Evolutionary conservation across 1,140 invertebrate species (phyloP).

Genomic region (Venustaconcha ellipsiformis): DNA sequence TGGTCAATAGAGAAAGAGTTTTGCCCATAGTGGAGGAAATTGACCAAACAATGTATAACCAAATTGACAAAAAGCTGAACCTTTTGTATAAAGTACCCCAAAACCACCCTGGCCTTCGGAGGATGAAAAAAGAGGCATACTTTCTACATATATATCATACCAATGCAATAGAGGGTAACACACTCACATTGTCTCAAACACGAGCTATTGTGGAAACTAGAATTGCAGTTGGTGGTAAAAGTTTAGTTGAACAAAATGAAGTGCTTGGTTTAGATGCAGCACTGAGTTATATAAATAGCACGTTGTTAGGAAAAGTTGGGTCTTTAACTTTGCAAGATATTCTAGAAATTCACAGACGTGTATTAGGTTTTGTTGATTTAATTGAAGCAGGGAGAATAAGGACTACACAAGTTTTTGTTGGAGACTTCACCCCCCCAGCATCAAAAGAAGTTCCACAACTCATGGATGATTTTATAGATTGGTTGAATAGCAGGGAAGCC

Average conservation of each 20-base stretch:
- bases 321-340: slow-evolving; percentile 86
- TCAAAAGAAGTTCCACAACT: slow-evolving; percentile 83
- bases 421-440: slow-evolving; percentile 88
- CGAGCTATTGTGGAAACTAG: slow-evolving; percentile 92
- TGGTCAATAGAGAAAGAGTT: slow-evolving; percentile 83
- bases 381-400: slow-evolving; percentile 70
- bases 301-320: slow-evolving; percentile 78
- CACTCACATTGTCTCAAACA: slow-evolving; percentile 94
- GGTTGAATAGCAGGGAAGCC: slow-evolving; percentile 88
- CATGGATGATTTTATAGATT: slow-evolving; percentile 90
- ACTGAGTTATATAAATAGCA: slow-evolving; percentile 95
- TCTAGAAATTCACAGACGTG: slow-evolving; percentile 90
- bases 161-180: slow-evolving; percentile 97
- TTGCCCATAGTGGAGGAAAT: slow-evolving; percentile 90
- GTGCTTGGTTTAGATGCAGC: slow-evolving; percentile 84
- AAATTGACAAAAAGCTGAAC: slow-evolving; percentile 89
- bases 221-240: slow-evolving; percentile 92
- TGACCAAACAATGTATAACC: slow-evolving; percentile 82
- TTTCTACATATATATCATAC: slow-evolving; percentile 98
- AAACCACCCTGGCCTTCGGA: slow-evolving; percentile 80
- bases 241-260: slow-evolving; percentile 97
- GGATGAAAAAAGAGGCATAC: slow-evolving; percentile 94
- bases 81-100: slow-evolving; percentile 85
- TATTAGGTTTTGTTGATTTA: slow-evolving; percentile 89
- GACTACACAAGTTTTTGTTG: slow-evolving; percentile 83